Conservation (phyloP, 1,140 invertebrate species). For the Lamellibrachia luymesi region DNA sequence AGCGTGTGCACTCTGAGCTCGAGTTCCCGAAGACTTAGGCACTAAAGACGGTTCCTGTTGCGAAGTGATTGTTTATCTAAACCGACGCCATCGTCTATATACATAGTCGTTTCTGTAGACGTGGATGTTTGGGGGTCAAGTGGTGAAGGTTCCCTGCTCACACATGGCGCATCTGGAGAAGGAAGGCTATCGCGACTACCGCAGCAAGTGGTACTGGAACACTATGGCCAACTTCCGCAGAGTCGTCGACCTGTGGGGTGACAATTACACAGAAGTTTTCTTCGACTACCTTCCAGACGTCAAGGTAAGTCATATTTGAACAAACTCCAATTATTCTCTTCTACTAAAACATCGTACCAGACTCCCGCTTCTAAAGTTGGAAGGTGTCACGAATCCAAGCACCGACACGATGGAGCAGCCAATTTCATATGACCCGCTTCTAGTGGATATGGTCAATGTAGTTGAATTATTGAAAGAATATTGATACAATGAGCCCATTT, state of each 20-base stretch:
- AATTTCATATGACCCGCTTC: no score
- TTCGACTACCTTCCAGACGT: conserved; percentile 10
- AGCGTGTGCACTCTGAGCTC: no score
- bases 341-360: neutral
- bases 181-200: conserved; percentile 8
- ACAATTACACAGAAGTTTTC: conserved; percentile 77
- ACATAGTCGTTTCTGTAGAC: neutral
- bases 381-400: no score
- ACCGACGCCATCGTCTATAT: neutral
- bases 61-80: neutral
- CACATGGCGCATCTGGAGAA: conserved; percentile 19
- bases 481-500: no score
- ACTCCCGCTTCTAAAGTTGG: neutral
- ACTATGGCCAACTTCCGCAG: conserved; percentile 45
- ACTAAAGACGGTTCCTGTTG: no score
- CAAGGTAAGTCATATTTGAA: neutral
- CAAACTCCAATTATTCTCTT: neutral
- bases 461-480: no score
- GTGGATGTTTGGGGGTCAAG: conserved; percentile 18
- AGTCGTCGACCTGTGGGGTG: conserved; percentile 64
- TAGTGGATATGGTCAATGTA: no score
- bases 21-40: neutral
- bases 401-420: no score
- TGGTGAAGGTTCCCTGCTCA: conserved; percentile 21
- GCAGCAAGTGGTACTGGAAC: neutral